Evolutionary conservation across 2,797 vertebrate genomes (phyloP).

Genomic region (Sphaeramia orbicularis): DNA sequence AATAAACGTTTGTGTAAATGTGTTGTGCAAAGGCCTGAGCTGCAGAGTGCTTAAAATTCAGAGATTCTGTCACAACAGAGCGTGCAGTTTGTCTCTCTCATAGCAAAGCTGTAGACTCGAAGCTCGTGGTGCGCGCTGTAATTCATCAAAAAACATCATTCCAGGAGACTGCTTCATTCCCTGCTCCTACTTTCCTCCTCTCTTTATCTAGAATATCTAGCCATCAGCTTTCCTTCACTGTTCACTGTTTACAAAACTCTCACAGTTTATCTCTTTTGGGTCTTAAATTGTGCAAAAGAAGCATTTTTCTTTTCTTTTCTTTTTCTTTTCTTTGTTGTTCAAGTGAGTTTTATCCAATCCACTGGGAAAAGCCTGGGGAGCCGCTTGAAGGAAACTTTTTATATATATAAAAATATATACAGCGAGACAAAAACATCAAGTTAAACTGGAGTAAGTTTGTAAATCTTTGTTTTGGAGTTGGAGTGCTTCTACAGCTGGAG

Average conservation of each 20-base stretch:
- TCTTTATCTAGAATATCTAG: slow-evolving; percentile 72
- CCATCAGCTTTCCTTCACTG: slow-evolving; percentile 69
- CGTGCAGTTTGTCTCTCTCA: slow-evolving; percentile 43
- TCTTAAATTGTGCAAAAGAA: slow-evolving; percentile 76
- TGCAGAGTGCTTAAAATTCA: slow-evolving; percentile 58
- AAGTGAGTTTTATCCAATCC: slow-evolving; percentile 65
- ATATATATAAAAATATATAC: not conserved
- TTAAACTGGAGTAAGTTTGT: slow-evolving; percentile 57
- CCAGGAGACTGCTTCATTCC: slow-evolving; percentile 50
- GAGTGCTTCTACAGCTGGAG: slow-evolving; percentile 54
- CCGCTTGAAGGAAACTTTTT: slow-evolving; percentile 65
- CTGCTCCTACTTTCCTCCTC: slow-evolving; percentile 30
- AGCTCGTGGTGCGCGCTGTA: slow-evolving; percentile 39
- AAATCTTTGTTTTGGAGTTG: slow-evolving; percentile 66
- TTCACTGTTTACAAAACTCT: slow-evolving; percentile 77
- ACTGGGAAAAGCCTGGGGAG: slow-evolving; percentile 62
- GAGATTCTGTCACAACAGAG: slow-evolving; percentile 63
- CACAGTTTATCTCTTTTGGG: slow-evolving; percentile 71
- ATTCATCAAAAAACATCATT: slow-evolving; percentile 74
- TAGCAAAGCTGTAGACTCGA: slow-evolving; percentile 34
- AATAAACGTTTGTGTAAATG: slow-evolving; percentile 65
- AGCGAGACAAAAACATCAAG: slow-evolving; percentile 54
- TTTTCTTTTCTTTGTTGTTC: slow-evolving; percentile 67
- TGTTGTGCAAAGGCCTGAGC: slow-evolving; percentile 36
- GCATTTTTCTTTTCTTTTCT: slow-evolving; percentile 47